Evolutionary conservation across 1,140 invertebrate genomes (phyloP).

Genomic region (Bombus waltoni): DNA sequence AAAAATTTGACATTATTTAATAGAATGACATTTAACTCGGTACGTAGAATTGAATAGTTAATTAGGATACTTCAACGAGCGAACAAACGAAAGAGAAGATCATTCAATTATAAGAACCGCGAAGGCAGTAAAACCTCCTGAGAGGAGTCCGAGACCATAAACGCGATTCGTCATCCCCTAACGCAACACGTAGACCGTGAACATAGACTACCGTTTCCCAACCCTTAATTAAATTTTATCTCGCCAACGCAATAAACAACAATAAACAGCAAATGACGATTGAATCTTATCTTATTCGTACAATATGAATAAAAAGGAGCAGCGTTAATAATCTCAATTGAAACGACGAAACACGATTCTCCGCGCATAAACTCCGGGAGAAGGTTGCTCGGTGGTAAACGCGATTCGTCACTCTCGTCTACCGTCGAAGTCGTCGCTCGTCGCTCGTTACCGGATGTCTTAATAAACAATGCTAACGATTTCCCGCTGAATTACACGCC

Average conservation of each 20-base stretch:
- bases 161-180: constrained; percentile 63
- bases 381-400: constrained; percentile 2
- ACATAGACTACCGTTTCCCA: neutral
- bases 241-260: neutral
- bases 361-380: constrained; percentile 11
- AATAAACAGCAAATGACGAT: neutral
- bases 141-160: constrained; percentile 51
- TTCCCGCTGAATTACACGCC: constrained; percentile 15
- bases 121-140: constrained; percentile 1
- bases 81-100: neutral
- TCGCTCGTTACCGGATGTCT: constrained; percentile 38
- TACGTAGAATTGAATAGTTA: neutral
- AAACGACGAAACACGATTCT: constrained; percentile 29
- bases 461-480: constrained; percentile 46
- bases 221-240: neutral
- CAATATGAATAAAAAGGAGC: neutral
- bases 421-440: constrained; percentile 27
- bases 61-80: neutral
- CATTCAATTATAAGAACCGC: neutral
- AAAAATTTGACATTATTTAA: neutral
- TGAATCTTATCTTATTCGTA: neutral
- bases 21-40: neutral
- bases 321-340: constrained; percentile 21
- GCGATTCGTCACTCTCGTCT: constrained; percentile 42
- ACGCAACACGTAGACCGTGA: neutral